Base-by-base conservation (phyloP, 2,888 invertebrate species). In the Drosophila neutralis region DNA sequence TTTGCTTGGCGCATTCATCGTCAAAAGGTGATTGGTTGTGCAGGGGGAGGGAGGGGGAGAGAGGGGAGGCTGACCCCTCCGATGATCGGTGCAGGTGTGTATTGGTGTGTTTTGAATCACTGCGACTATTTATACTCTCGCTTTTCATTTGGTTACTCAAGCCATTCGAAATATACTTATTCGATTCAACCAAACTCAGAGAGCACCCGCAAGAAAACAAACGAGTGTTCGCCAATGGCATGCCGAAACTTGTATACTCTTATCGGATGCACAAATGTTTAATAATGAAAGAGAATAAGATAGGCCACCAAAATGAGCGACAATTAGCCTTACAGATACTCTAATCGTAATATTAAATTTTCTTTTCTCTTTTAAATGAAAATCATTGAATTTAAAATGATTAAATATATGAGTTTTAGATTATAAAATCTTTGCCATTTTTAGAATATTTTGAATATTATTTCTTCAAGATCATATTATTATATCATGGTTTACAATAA, bases 51-150 rank as follows among this genome's bases (percentile, higher is more conserved):
- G 3, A 1, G 24, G 11, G 15, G 6, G 7, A 7, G 7, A 7
- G 29, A 11, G 6, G 10, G 78, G 71, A 68, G 79, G 67, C 75
- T 75, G 78, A 81, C 69, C 63, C 69, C 53, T 29, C 67, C 64
- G 40, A n/a, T 54, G 58, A 59, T 63, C 71, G 45, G n/a, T 81
- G 83, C 83, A 84, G 87, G 89, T 83, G 84, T 74, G 69, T 45
- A 45, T 61, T 64, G 56, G 78, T 83, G 62, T 24, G 18, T 56
- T 71, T 89, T 88, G 90, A 88, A 80, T 88, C 87, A 88, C 75
- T 75, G 69, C 63, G 74, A 80, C 89, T 88, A 88, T 88, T 90
- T 88, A 75, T 87, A 87, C 84, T 83, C 81, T 82, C 69, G 82
- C 64, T 88, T 89, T 85, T 85, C 85, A 83, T 77, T 60, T 69